Evolutionary conservation across 2,113 vertebrate genomes (phyloP).

Genomic region (Agapornis roseicollis): DNA sequence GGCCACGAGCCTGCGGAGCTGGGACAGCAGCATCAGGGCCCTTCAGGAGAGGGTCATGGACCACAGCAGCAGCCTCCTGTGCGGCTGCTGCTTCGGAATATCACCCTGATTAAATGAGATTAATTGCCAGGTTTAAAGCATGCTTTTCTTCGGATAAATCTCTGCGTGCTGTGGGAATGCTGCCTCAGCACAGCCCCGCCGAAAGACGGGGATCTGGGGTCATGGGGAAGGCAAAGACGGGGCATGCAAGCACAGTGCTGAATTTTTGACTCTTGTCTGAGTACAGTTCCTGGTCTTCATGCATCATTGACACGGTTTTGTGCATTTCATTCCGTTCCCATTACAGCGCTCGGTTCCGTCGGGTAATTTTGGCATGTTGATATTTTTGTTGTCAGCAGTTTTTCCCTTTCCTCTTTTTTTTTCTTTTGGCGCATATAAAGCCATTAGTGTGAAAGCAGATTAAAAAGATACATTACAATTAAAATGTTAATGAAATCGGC

Average conservation of each 20-base stretch:
- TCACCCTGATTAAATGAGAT: neutral
- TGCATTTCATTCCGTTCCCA: slow-evolving; percentile 40
- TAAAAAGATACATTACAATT: slow-evolving; percentile 82
- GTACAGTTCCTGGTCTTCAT: neutral
- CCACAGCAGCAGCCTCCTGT: neutral
- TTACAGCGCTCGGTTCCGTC: slow-evolving; percentile 27
- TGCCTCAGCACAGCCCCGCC: fast-evolving
- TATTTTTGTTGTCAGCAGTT: slow-evolving; percentile 77
- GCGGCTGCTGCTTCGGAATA: neutral
- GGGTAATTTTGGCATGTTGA: slow-evolving; percentile 68
- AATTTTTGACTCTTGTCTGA: slow-evolving; percentile 7
- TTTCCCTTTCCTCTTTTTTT: neutral
- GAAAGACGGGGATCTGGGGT: fast-evolving
- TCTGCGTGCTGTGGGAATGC: fast-evolving
- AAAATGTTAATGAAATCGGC: slow-evolving; percentile 81
- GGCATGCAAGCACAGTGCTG: fast-evolving
- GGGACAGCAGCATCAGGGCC: fast-evolving
- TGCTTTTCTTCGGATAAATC: neutral
- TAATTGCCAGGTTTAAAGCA: neutral
- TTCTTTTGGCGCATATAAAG: slow-evolving; percentile 62
- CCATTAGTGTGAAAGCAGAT: slow-evolving; percentile 75
- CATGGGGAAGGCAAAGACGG: neutral
- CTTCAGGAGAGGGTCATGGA: neutral
- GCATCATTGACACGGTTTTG: slow-evolving; percentile 11
- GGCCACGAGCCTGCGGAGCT: neutral